Evolutionary conservation across 2,888 invertebrate species (phyloP), one percentile per base, ranked within the genome.

Genomic region (Meandrusa payeni): DNA sequence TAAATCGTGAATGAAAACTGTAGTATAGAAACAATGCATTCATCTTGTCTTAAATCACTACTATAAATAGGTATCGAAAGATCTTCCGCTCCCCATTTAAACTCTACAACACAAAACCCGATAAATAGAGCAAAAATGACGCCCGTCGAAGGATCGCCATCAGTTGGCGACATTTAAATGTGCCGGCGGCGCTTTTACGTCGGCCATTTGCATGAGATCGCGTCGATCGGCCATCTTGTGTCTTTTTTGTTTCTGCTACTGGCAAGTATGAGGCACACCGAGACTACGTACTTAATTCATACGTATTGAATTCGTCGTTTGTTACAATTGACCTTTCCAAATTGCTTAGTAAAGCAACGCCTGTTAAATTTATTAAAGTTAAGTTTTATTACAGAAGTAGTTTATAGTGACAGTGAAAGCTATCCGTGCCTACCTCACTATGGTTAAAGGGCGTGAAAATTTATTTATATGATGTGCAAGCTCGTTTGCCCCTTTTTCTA

Each of bases 121-220:
- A 65, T 74, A 82, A 83, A 83, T 76, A 81, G 78, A 81, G 66
- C 74, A 83, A 83, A 80, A 77, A 63, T 65, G 64, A 62, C 61
- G 58, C 50, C 52, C 61, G 62, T 59, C 57, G 54, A 49, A 51
- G 59, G 58, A 60, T 67, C 67, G 64, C 61, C 67, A 62, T 72
- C 77, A 70, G 61, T 66, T 66, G 55, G 73, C 70, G 81, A 83
- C 82, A 80, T 81, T 78, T 77, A 79, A 82, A 83, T 81, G 77
- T 69, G 76, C 65, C 59, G 79, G 79, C 82, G 82, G 80, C 69
- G 68, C 81, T 74, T 83, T 85, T 77, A 72, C 67, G 56, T 71
- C 75, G 17, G 34, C 33, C 45, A 45, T 40, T 44, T 44, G 44
- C 83, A 85, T 85, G 68, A 72, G 75, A 76, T 78, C 77, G 79